A percentile compares a stretch with the other conserved stretches of the same genome.
These are phyloP conservation scores for Halisarca cf. caerulea DNA, from an alignment of 37 sponge, comb jelly and placozoan species.

Conservation along the genomic window DNA sequence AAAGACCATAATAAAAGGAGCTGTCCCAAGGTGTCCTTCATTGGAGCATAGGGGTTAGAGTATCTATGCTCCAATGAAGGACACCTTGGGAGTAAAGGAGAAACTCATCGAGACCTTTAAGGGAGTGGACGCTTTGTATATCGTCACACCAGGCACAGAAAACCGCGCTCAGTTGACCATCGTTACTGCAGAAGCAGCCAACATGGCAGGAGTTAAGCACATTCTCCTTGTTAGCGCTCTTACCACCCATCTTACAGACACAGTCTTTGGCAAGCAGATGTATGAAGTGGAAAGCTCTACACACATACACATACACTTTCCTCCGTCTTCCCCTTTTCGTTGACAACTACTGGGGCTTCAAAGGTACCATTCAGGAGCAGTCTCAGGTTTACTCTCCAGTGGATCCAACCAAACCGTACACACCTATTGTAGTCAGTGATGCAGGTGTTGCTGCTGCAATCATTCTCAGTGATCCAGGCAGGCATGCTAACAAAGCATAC, in stretches of 20 bases:
- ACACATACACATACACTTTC: slow-evolving; percentile 31
- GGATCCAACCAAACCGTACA: slow-evolving; percentile 35
- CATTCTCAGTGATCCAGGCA: slow-evolving; percentile 19
- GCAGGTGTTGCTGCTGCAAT: slow-evolving; percentile 49
- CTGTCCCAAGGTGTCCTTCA: no score
- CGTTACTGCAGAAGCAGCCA: slow-evolving; percentile 48
- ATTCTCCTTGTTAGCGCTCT: slow-evolving; percentile 31
- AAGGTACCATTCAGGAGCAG: slow-evolving; percentile 24
- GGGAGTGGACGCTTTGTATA: slow-evolving; percentile 62
- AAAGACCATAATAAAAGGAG: no score
- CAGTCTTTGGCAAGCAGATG: slow-evolving; percentile 33
- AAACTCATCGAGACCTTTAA: slow-evolving; percentile 10
- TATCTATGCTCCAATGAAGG: slow-evolving; percentile 41
- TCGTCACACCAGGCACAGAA: slow-evolving; percentile 40
- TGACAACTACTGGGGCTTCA: slow-evolving; percentile 45
- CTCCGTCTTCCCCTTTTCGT: slow-evolving; percentile 60
- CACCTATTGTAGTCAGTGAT: slow-evolving; percentile 33
- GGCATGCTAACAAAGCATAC: slow-evolving; percentile 44
- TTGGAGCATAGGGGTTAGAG: no score
- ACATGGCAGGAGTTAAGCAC: slow-evolving; percentile 57
- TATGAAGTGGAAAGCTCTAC: slow-evolving; percentile 25
- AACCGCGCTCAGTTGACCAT: slow-evolving; percentile 43
- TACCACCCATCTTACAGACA: slow-evolving; percentile 27
- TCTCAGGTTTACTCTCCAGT: slow-evolving; percentile 30
- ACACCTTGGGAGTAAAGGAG: slow-evolving; percentile 35